phyloP scores from a whole-genome alignment of 2,113 vertebrate species.

The Cololabis saira region DNA sequence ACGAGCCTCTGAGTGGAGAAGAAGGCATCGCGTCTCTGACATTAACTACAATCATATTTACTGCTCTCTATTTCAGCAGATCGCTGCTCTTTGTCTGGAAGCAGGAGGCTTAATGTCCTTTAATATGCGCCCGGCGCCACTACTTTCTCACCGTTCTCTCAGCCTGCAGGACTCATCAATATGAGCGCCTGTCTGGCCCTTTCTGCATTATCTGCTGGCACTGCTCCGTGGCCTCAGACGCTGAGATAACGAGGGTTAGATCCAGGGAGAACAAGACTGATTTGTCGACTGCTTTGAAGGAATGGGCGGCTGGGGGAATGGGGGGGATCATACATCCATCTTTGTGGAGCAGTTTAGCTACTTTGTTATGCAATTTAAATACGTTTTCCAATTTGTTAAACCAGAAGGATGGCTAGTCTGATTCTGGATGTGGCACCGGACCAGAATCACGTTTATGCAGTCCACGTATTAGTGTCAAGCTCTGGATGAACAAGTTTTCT shows the following conservation, averaged over 20 bases:
- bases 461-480: too few relatives aligned
- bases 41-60: conserved; percentile 57
- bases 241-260: conserved; percentile 22
- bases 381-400: too few relatives aligned
- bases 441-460: too few relatives aligned
- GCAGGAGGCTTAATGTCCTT: conserved; percentile 43
- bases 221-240: conserved; percentile 28
- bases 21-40: conserved; percentile 18
- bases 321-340: too few relatives aligned
- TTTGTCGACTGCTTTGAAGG: conserved; percentile 15
- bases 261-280: too few relatives aligned
- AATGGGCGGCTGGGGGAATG: too few relatives aligned
- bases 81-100: conserved; percentile 35
- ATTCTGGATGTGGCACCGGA: too few relatives aligned
- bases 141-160: conserved; percentile 57
- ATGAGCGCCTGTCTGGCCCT: conserved; percentile 44
- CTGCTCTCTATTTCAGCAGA: conserved; percentile 30
- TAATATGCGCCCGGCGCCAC: conserved; percentile 49
- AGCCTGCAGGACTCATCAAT: conserved; percentile 42
- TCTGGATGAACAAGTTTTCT: too few relatives aligned
- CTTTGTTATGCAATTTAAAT: too few relatives aligned
- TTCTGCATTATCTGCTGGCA: conserved; percentile 56
- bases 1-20: background rate
- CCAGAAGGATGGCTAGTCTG: too few relatives aligned
- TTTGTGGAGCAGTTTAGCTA: too few relatives aligned